Conservation (phyloP, 1,140 invertebrate species). For the Bombus confusus region DNA sequence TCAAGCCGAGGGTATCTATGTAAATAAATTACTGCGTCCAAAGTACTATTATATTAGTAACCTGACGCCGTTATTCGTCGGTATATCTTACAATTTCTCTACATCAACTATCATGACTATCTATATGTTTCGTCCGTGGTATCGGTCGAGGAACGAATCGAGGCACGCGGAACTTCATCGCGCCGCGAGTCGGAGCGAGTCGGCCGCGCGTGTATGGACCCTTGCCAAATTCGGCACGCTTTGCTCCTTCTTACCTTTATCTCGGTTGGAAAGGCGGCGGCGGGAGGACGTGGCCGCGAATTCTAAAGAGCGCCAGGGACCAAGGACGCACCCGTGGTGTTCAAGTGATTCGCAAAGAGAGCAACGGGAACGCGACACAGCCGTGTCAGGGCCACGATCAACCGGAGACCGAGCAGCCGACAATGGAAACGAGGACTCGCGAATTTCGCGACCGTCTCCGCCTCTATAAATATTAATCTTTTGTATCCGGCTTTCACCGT, state of each 20-base stretch:
- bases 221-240: constrained; percentile 69
- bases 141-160: not conserved
- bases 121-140: not conserved
- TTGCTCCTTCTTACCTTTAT: constrained; percentile 53
- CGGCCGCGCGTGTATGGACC: constrained; percentile 68
- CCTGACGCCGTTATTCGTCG: not conserved
- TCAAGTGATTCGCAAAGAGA: constrained; percentile 67
- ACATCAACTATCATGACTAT: too few relatives aligned
- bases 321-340: constrained; percentile 70
- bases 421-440: constrained; percentile 21
- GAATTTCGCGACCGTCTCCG: constrained; percentile 3
- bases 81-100: not conserved
- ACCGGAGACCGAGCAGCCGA: constrained; percentile 16
- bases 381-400: constrained; percentile 54
- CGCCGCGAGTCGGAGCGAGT: constrained; percentile 46
- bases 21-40: not conserved
- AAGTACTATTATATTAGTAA: not conserved
- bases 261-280: constrained; percentile 46
- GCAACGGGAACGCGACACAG: constrained; percentile 58
- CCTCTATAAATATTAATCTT: constrained; percentile 18
- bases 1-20: not conserved
- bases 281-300: constrained; percentile 57
- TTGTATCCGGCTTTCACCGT: not conserved
- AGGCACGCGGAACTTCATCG: constrained; percentile 29
- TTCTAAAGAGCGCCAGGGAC: constrained; percentile 66